Percentiles rank a stretch among this genome's conserved stretches.
Conservation (phyloP, 2,797 vertebrate genomes). For the Sus cebifrons region DNA sequence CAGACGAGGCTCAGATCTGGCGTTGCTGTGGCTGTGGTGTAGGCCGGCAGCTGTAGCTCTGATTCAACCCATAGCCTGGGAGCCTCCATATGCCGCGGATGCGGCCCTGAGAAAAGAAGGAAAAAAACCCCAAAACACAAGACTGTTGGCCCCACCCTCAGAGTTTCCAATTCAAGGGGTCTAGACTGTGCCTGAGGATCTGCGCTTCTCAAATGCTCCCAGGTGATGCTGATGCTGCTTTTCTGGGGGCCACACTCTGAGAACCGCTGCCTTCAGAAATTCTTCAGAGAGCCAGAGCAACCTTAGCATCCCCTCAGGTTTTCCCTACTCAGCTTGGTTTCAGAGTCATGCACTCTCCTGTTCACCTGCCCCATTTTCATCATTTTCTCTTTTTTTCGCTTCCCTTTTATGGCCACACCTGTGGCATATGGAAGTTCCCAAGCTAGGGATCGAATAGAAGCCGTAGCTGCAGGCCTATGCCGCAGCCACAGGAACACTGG, state of each 20-base stretch:
- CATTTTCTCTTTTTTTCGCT: not conserved
- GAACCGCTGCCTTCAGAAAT: conserved; percentile 46
- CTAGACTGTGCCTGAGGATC: not conserved
- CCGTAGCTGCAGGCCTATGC: too few species aligned
- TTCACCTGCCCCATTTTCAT: conserved; percentile 6
- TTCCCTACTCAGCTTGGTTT: conserved; percentile 1
- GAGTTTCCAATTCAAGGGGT: not conserved
- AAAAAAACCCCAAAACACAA: not conserved
- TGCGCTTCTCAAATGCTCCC: not conserved
- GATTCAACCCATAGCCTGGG: too few species aligned
- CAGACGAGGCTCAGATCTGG: too few species aligned
- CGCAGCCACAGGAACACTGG: too few species aligned
- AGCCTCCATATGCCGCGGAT: too few species aligned
- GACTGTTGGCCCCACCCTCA: not conserved
- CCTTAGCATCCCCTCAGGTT: not conserved
- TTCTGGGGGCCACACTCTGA: not conserved
- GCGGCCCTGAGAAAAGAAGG: too few species aligned
- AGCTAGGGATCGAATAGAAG: too few species aligned
- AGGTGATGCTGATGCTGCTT: not conserved
- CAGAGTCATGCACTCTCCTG: not conserved
- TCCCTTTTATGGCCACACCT: too few species aligned
- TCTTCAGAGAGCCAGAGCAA: not conserved
- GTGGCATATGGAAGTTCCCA: too few species aligned
- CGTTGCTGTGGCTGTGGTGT: too few species aligned
- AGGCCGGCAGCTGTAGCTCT: too few species aligned